phyloP scores from a whole-genome alignment of 2,113 vertebrate species.

The Chiloscyllium plagiosum region DNA sequence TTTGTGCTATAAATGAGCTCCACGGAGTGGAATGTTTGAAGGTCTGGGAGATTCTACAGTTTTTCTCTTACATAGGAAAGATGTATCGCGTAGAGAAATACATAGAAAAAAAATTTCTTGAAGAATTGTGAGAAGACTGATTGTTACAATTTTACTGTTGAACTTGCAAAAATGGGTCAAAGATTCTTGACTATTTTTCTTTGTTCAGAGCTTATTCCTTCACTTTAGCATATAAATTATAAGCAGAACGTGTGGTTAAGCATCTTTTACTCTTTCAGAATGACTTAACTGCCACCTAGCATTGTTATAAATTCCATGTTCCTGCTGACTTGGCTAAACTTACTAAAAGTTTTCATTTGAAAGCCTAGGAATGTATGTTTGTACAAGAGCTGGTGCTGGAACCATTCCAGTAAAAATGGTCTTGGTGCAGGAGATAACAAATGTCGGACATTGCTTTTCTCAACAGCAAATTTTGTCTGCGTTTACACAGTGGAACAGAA shows the following conservation, averaged over 20 bases:
- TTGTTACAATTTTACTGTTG: background rate
- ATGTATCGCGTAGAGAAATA: background rate
- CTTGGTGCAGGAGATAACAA: constrained; percentile 20
- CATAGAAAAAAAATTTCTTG: background rate
- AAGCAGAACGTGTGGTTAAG: too few species aligned
- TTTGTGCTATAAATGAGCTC: background rate
- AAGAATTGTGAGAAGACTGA: background rate
- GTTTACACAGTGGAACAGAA: background rate
- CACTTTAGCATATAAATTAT: background rate
- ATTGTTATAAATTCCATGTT: background rate
- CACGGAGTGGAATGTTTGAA: background rate
- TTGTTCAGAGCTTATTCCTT: background rate
- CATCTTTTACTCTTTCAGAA: too few species aligned
- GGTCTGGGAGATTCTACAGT: background rate
- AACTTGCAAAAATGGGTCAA: background rate
- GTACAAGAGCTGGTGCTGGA: background rate
- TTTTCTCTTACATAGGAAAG: background rate
- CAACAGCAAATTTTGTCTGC: background rate
- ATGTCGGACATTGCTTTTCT: constrained; percentile 21
- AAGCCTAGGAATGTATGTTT: background rate
- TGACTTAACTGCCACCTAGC: too few species aligned
- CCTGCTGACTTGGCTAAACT: background rate
- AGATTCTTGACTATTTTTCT: background rate
- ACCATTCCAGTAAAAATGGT: constrained; percentile 4
- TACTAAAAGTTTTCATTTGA: constrained; percentile 12